These are phyloP conservation scores for Stegophylla sp. DNA, from an alignment of 2,888 invertebrate genomes.

Conservation along the genomic window DNA sequence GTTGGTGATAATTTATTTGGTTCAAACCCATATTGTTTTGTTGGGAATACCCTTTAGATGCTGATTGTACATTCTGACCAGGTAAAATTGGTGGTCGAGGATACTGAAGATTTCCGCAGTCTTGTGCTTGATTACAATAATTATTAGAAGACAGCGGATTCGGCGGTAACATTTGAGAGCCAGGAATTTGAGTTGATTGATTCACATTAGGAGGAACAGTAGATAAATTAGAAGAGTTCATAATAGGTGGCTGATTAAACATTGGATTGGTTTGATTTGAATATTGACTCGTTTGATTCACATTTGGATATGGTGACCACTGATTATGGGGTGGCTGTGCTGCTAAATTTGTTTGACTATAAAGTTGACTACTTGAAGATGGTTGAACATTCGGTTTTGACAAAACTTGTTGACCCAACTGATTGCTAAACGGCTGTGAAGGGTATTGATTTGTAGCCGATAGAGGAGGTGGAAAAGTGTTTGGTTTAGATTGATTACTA, in stretches of 20 bases:
- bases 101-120: slow-evolving; percentile 1
- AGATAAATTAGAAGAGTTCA: slow-evolving; percentile 1
- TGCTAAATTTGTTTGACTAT: slow-evolving; percentile 17
- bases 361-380: background rate
- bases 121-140: slow-evolving; percentile 31
- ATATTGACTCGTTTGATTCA: slow-evolving; percentile 1
- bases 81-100: background rate
- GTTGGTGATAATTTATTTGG: slow-evolving; percentile 37
- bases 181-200: slow-evolving; percentile 24
- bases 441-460: slow-evolving; percentile 17
- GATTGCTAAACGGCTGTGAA: slow-evolving; percentile 19
- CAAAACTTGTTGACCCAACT: slow-evolving; percentile 12
- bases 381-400: slow-evolving; percentile 7
- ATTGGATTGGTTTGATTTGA: slow-evolving; percentile 4
- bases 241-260: background rate
- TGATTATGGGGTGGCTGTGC: slow-evolving; percentile 13
- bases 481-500: slow-evolving; percentile 28
- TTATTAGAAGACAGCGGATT: slow-evolving; percentile 30
- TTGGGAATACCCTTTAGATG: slow-evolving; percentile 33
- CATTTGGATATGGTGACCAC: background rate
- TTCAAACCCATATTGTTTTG: slow-evolving; percentile 23
- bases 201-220: slow-evolving; percentile 2
- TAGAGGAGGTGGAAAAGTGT: slow-evolving; percentile 5
- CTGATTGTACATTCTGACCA: slow-evolving; percentile 24
- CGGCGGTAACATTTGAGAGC: slow-evolving; percentile 15